Percentiles rank a stretch among this genome's conserved stretches.
These are phyloP conservation scores for Octomys mimax DNA, from an alignment of 2,797 vertebrate species.

Conservation along the genomic window DNA sequence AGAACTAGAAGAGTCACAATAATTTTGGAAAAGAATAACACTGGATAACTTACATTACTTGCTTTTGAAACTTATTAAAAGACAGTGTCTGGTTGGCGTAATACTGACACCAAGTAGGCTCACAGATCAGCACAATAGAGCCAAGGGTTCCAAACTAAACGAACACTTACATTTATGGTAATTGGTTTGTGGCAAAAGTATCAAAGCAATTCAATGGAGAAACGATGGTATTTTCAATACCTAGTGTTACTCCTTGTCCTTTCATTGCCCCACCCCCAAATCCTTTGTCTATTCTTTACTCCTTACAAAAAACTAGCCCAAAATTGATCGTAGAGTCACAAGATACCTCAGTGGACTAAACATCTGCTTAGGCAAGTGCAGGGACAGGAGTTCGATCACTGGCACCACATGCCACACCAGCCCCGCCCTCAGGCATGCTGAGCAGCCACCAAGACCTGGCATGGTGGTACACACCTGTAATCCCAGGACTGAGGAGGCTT, in stretches of 20 bases:
- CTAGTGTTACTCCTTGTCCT: neutral
- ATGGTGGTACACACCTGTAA: too few species aligned
- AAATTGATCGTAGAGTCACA: neutral
- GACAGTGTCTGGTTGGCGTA: neutral
- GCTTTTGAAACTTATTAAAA: constrained; percentile 41
- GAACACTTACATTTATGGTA: neutral
- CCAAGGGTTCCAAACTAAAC: neutral
- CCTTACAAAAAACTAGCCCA: constrained; percentile 38
- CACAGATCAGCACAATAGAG: neutral
- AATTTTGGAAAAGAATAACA: constrained; percentile 20
- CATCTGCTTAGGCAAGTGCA: too few species aligned
- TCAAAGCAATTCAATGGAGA: neutral
- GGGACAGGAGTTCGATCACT: too few species aligned
- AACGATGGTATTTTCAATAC: constrained; percentile 46
- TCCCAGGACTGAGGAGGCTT: too few species aligned
- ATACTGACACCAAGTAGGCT: neutral
- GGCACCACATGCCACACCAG: too few species aligned
- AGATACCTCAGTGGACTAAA: too few species aligned
- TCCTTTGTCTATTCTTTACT: neutral
- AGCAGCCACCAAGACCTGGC: too few species aligned
- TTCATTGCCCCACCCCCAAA: neutral
- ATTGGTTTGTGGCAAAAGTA: constrained; percentile 32
- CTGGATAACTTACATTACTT: neutral
- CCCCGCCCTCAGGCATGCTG: too few species aligned
- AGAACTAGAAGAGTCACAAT: neutral